A percentile compares a stretch with the other conserved stretches of the same genome.
phyloP scores from a whole-genome alignment of 1,140 invertebrate species.

The Penaeus japonicus region DNA sequence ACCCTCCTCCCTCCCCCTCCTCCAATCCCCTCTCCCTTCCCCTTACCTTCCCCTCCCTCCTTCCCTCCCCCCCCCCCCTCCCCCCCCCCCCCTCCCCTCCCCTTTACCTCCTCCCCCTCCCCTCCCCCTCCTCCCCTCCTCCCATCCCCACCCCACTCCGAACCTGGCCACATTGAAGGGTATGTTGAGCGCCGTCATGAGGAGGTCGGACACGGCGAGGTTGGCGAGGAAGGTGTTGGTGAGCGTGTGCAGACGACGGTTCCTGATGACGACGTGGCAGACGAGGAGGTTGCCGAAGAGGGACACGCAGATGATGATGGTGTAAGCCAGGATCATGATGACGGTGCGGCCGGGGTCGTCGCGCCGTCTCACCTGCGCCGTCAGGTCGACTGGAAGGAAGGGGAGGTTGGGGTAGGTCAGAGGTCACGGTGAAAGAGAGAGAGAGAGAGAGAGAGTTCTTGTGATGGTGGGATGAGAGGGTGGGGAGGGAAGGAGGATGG shows the following conservation, averaged over 20 bases:
- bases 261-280: constrained; percentile 62
- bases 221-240: constrained; percentile 63
- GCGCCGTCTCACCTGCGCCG: constrained; percentile 22
- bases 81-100: neutral
- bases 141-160: neutral
- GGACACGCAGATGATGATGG: constrained; percentile 63
- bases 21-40: neutral
- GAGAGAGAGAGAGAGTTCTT: neutral
- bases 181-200: constrained; percentile 65
- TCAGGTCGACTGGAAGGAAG: constrained; percentile 18
- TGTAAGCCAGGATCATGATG: constrained; percentile 61
- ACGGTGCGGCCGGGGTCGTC: constrained; percentile 60
- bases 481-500: neutral
- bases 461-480: neutral
- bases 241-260: constrained; percentile 62
- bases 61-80: constrained; percentile 60
- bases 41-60: constrained; percentile 35
- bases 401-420: neutral
- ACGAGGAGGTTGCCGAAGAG: constrained; percentile 64
- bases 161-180: constrained; percentile 62
- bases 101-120: neutral
- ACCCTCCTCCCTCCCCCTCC: neutral
- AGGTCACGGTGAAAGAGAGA: neutral
- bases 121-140: constrained; percentile 62
- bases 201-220: constrained; percentile 63